Conservation (phyloP, 2,888 invertebrate genomes). For the Coelogynopora nodosa region DNA sequence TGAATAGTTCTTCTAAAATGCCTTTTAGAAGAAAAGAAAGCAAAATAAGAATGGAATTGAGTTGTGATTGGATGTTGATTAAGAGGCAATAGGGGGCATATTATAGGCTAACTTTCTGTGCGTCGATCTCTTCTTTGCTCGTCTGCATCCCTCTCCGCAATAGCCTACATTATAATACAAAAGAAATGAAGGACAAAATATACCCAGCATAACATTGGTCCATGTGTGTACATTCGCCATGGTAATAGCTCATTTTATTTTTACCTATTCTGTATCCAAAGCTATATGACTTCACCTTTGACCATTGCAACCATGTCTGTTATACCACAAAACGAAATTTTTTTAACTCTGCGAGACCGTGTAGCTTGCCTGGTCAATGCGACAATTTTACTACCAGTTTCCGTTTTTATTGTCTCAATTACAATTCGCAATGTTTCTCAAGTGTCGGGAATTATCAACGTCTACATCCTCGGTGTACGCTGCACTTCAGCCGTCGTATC, state of each 20-base stretch:
- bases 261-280: no score
- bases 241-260: no score
- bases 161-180: no score
- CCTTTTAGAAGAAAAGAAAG: not conserved
- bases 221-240: no score
- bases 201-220: no score
- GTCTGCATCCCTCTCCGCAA: not conserved
- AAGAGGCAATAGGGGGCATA: not conserved
- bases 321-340: not conserved
- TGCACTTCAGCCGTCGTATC: conserved; percentile 20
- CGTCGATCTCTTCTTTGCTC: not conserved
- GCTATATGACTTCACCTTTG: no score
- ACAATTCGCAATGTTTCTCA: conserved; percentile 32
- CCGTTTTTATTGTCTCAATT: conserved; percentile 31
- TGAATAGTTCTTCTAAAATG: not conserved
- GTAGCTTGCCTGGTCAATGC: conserved; percentile 25
- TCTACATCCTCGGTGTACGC: conserved; percentile 35
- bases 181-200: no score
- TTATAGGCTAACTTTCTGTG: not conserved
- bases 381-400: conserved; percentile 34
- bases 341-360: conserved; percentile 33
- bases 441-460: not conserved
- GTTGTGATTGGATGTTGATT: not conserved
- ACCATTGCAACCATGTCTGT: not conserved
- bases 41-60: not conserved